Conservation (phyloP, 2,797 vertebrate genomes). For the Neomorphus geoffroyi region DNA sequence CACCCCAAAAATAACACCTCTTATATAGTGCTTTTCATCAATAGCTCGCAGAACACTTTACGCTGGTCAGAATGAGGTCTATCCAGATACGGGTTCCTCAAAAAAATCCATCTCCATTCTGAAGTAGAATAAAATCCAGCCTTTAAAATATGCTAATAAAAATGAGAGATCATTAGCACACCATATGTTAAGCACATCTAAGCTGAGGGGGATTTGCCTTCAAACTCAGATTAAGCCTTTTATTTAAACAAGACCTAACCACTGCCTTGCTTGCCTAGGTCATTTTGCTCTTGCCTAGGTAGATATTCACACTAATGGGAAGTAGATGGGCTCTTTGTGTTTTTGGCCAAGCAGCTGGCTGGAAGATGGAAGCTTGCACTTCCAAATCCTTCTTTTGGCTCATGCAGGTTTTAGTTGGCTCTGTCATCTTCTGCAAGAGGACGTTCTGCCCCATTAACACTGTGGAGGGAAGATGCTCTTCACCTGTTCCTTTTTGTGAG, state of each 20-base stretch:
- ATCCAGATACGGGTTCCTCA: neutral
- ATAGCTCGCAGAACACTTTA: neutral
- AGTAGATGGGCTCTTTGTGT: fast-evolving
- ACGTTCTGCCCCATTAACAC: neutral
- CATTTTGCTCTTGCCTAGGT: neutral
- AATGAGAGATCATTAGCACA: fast-evolving
- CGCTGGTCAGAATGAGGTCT: neutral
- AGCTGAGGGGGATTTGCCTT: neutral
- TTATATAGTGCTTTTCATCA: neutral
- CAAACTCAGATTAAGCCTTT: neutral
- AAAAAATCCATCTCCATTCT: neutral
- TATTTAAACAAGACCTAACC: neutral
- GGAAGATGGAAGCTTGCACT: neutral
- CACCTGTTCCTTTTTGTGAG: neutral
- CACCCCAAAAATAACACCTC: neutral
- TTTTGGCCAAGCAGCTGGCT: neutral
- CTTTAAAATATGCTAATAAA: slow-evolving; percentile 28
- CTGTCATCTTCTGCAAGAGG: neutral
- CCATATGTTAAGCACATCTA: neutral
- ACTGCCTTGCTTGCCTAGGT: neutral
- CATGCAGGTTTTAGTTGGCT: neutral
- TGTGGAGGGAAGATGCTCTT: neutral
- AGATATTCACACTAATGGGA: neutral
- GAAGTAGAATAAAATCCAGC: neutral
- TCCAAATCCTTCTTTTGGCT: neutral